phyloP scores from a whole-genome alignment of 2,797 vertebrate genomes.

The Channallabes apus region DNA sequence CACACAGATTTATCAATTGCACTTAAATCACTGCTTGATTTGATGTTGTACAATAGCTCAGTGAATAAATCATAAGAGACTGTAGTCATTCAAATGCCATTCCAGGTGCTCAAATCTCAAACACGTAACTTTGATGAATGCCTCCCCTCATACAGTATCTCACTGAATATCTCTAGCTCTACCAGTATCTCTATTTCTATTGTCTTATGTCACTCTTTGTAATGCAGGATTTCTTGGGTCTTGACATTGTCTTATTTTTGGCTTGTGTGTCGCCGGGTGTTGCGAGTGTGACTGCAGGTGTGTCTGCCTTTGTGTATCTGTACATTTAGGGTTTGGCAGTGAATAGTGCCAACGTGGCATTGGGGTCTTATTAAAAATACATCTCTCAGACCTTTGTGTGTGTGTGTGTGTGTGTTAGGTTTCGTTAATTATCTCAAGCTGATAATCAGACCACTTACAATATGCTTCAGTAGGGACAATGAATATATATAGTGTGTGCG shows the following conservation, averaged over 20 bases:
- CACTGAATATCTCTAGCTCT: no score
- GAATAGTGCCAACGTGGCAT: background rate
- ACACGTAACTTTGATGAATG: background rate
- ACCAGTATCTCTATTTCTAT: background rate
- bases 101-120: background rate
- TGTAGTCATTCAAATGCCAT: background rate
- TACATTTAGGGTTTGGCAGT: background rate
- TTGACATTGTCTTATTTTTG: background rate
- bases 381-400: conserved; percentile 4
- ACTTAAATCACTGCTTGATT: background rate
- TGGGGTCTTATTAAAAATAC: background rate
- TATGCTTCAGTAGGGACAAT: conserved; percentile 18
- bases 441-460: conserved; percentile 36
- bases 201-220: background rate
- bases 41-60: background rate
- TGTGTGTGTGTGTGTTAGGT: conserved; percentile 21
- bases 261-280: background rate
- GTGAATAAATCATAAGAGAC: background rate
- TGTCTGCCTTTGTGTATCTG: background rate
- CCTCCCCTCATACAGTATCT: background rate
- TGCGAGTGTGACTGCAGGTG: background rate
- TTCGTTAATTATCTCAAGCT: conserved; percentile 47
- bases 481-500: background rate
- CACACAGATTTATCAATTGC: background rate
- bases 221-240: background rate